Evolutionary conservation across 2,888 invertebrate species (phyloP).

Genomic region (Isotomurus palustris): DNA sequence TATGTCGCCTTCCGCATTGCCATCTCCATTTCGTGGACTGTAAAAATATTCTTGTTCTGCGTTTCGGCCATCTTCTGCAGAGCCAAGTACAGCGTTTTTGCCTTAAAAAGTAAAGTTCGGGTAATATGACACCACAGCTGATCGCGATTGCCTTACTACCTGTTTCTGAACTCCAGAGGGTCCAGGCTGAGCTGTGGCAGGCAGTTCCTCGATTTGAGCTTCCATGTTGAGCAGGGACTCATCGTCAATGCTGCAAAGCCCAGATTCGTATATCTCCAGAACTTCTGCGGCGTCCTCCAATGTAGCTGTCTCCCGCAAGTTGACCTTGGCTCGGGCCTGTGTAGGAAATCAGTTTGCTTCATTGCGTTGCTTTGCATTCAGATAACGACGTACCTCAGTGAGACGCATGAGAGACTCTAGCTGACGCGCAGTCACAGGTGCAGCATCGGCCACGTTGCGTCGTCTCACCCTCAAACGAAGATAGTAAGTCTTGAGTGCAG

Average conservation of each 20-base stretch:
- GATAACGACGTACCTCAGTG: conserved; percentile 62
- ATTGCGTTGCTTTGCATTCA: background rate
- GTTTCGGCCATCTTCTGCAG: conserved; percentile 64
- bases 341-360: conserved; percentile 16
- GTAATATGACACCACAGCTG: background rate
- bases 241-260: conserved; percentile 70
- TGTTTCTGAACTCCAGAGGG: too few species aligned
- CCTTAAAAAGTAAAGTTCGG: conserved; percentile 55
- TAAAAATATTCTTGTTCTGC: conserved; percentile 66
- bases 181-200: too few species aligned
- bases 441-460: conserved; percentile 59
- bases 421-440: conserved; percentile 84
- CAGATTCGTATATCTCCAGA: conserved; percentile 75
- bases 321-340: conserved; percentile 83
- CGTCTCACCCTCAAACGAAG: conserved; percentile 67
- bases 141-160: too few species aligned
- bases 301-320: conserved; percentile 75
- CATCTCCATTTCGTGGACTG: conserved; percentile 69
- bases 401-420: conserved; percentile 81
- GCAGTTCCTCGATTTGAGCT: too few species aligned
- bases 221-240: too few species aligned
- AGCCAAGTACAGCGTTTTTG: conserved; percentile 66
- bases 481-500: conserved; percentile 71
- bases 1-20: conserved; percentile 65
- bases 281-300: conserved; percentile 77